Conservation (phyloP, 2,113 vertebrate genomes). For the Oreocharis arfaki region DNA sequence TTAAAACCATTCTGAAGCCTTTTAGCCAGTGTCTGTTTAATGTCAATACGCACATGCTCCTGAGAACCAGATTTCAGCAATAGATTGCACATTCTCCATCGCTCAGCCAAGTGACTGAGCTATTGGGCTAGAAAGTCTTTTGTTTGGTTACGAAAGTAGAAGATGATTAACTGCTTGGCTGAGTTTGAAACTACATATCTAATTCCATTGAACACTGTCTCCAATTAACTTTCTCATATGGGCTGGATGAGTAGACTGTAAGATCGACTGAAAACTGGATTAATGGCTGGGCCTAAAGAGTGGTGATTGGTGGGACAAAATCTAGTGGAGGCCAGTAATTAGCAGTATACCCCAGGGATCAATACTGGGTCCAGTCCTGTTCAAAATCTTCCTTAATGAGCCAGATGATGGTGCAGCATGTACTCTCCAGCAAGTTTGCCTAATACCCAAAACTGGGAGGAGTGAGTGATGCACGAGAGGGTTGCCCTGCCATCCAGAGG, state of each 20-base stretch:
- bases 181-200: background rate
- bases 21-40: background rate
- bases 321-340: background rate
- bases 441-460: background rate
- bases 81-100: background rate
- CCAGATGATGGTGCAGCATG: background rate
- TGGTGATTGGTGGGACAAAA: background rate
- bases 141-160: background rate
- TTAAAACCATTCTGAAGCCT: background rate
- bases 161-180: background rate
- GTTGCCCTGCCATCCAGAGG: background rate
- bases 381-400: background rate
- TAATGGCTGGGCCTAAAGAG: background rate
- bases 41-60: rapidly evolving
- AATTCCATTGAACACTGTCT: background rate
- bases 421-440: background rate
- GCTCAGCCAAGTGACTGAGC: rapidly evolving
- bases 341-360: background rate
- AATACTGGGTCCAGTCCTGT: background rate
- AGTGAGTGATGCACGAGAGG: rapidly evolving
- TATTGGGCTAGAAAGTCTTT: background rate
- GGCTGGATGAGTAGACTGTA: background rate
- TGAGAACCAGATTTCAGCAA: background rate
- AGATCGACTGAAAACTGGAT: rapidly evolving
- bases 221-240: background rate